Conservation (phyloP, 2,888 invertebrate genomes). For the Linhomoeus sp. region DNA sequence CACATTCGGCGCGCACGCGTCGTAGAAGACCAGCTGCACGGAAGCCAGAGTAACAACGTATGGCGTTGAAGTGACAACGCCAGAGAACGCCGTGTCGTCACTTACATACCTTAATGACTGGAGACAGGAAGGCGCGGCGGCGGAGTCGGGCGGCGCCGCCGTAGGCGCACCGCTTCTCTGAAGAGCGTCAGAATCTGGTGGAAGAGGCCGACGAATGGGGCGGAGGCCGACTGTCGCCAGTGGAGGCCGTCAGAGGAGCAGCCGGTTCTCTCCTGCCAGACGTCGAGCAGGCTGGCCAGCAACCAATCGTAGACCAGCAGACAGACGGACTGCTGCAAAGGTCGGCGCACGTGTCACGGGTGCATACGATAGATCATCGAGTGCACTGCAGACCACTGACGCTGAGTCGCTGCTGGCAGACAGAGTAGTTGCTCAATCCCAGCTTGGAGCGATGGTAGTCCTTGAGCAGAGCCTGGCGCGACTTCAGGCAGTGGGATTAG, state of each 20-base stretch:
- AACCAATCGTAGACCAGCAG: conserved; percentile 84
- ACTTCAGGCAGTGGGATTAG: conserved; percentile 13
- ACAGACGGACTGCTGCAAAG: conserved; percentile 43
- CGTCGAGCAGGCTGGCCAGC: conserved; percentile 62
- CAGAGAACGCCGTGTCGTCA: too few species aligned
- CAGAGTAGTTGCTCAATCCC: too few species aligned
- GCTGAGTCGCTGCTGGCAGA: too few species aligned
- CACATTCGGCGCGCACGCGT: conserved; percentile 75
- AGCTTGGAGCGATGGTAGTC: too few species aligned
- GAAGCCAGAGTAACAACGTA: too few species aligned
- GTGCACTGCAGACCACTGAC: neutral
- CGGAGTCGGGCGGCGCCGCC: too few species aligned
- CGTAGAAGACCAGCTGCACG: conserved; percentile 60
- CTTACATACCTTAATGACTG: too few species aligned
- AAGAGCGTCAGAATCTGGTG: neutral
- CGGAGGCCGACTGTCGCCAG: conserved; percentile 19
- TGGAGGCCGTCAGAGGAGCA: conserved; percentile 11
- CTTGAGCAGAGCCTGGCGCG: neutral
- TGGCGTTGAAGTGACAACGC: too few species aligned
- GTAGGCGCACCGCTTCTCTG: neutral
- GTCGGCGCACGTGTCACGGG: neutral
- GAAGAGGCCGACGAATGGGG: neutral
- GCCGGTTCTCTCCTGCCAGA: conserved; percentile 50
- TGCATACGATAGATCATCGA: conserved; percentile 3
- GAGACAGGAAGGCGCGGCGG: too few species aligned